Evolutionary conservation across 2,888 invertebrate species (phyloP), one percentile per base, ranked within the genome.

Genomic region (Caenorhabditis zanzibari): DNA sequence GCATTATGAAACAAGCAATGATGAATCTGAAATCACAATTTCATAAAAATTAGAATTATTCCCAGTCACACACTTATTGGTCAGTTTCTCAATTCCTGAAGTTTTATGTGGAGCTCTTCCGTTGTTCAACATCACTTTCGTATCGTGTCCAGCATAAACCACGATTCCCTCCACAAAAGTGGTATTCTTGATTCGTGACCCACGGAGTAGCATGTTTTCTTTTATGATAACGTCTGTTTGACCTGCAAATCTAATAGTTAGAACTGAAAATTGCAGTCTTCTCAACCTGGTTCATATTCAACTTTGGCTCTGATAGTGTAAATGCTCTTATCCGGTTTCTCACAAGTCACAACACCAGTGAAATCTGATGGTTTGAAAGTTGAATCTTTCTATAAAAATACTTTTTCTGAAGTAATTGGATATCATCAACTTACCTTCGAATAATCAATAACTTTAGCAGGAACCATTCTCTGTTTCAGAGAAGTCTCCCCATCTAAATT

Each of bases 61-160:
- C 19, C 63, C 5, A 28, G 19, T 5, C 79, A 54, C 16, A 54
- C 16, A 86, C 88, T 84, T 82, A 93, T 98, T 98, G 95, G 98
- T 97, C 93, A 96, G 95, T 86, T 95, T 95, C 93, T 98, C 98
- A 90, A 98, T 94, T 86, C 95, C 95, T 73, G 97, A 97, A 90
- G 93, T 91, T 86, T 90, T 90, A 63, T 85, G 86, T 59, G 97
- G 95, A 81, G 97, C 97, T 56, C 97, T 96, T 87, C 96, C 96
- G 93, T 97, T 98, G 93, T 98, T 98, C 85, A 98, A 94, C 96
- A 98, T 96, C 22, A 97, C 96, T 94, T 98, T 98, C 19, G 97
- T 97, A 94, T 98, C 98, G 93, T 96, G 96, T 80, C 98, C 96
- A 87, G 96, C 97, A 94, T 98, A 98, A 72, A 98, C 96, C 64